Evolutionary conservation across 2,797 vertebrate species (phyloP).

Genomic region (Gymnocypris eckloni): DNA sequence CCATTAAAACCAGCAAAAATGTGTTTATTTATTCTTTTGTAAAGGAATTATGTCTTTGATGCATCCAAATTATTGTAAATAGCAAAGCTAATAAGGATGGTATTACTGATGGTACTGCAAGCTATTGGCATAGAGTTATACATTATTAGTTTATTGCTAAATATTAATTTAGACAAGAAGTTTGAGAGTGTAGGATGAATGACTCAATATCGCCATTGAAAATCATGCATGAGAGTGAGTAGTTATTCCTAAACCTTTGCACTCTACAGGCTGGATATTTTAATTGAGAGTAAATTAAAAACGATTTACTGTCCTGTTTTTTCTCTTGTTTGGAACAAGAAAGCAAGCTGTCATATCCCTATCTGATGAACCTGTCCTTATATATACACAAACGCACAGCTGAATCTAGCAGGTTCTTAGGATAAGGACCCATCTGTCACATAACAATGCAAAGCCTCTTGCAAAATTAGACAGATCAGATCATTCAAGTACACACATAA

Average conservation of each 20-base stretch:
- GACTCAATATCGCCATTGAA: background rate
- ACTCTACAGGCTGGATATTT: background rate
- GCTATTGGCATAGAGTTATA: background rate
- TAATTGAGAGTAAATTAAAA: background rate
- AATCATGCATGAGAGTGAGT: background rate
- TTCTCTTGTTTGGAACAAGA: background rate
- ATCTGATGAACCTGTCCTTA: background rate
- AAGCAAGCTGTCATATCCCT: background rate
- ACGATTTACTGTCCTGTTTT: background rate
- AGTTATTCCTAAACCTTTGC: background rate
- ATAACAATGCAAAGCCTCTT: constrained; percentile 15
- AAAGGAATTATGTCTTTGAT: no score
- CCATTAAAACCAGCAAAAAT: background rate
- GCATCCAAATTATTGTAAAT: background rate
- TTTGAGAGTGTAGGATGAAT: background rate
- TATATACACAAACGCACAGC: background rate
- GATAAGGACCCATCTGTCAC: constrained; percentile 47
- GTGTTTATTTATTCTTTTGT: background rate
- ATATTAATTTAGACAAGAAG: background rate
- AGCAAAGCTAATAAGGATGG: background rate
- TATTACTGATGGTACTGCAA: background rate
- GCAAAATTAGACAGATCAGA: constrained; percentile 15
- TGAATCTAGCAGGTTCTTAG: background rate
- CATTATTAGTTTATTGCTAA: background rate
- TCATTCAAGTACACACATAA: background rate